Conservation (phyloP, 2,888 invertebrate genomes). For the Notodonta dromedarius region DNA sequence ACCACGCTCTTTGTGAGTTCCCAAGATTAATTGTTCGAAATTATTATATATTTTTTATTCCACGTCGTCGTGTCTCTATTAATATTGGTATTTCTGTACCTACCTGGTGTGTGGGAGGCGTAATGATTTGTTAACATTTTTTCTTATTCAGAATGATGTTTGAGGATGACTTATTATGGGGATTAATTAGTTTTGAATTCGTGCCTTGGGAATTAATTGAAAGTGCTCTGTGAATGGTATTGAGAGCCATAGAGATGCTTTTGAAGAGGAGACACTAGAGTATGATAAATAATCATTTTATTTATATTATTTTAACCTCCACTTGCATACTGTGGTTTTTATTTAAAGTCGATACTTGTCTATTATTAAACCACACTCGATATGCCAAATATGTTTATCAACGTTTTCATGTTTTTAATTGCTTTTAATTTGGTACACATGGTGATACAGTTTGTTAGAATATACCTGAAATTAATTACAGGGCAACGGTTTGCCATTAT, state of each 20-base stretch:
- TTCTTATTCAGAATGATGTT: constrained; percentile 38
- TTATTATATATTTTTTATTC: constrained; percentile 64
- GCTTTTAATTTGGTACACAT: too few relatives aligned
- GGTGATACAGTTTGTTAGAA: too few relatives aligned
- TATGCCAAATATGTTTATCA: too few relatives aligned
- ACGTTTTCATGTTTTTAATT: too few relatives aligned
- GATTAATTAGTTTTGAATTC: constrained; percentile 52
- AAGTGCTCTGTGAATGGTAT: constrained; percentile 4
- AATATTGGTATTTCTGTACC: constrained; percentile 57
- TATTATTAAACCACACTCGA: too few relatives aligned
- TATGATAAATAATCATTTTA: background rate
- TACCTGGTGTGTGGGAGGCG: constrained; percentile 66
- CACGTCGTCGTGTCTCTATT: constrained; percentile 59
- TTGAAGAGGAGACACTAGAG: too few relatives aligned
- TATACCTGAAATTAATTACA: too few relatives aligned
- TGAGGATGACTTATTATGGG: constrained; percentile 38
- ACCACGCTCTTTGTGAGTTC: constrained; percentile 65
- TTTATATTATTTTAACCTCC: too few relatives aligned
- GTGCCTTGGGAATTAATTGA: constrained; percentile 25
- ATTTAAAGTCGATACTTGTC: too few relatives aligned
- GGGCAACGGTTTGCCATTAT: too few relatives aligned
- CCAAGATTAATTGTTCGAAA: constrained; percentile 73
- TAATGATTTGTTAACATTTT: constrained; percentile 58
- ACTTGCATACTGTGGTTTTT: too few relatives aligned
- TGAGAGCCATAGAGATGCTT: constrained; percentile 5